Evolutionary conservation across 2,113 vertebrate species (phyloP), one percentile per base, ranked within the genome.

Genomic region (Toxotes jaculatrix): DNA sequence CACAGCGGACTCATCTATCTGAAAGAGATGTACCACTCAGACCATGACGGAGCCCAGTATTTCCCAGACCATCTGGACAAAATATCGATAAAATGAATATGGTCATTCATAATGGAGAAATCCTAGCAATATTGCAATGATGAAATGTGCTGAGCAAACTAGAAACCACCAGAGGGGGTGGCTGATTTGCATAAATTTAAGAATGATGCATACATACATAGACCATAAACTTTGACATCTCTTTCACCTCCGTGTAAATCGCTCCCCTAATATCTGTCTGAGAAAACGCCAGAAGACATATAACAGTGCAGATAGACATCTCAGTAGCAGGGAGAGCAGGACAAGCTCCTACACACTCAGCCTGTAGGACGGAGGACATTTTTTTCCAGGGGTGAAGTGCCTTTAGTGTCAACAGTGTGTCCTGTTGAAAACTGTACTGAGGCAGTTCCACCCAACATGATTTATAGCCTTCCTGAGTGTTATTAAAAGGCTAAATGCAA

Each of bases 391-490:
- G 86, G 73, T 88, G 91, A 93, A 94, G 87, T 94, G 88, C 89
- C 86, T 94, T 93, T 92, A 88, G 88, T 94, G 91, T 94, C 94
- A 94, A 95, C 94, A 94, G 77, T 88, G 74, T 77, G 90, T 91
- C 88, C 88, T 74, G 62, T 38, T 93, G 83, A 93, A 94, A 91
- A 89, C 87, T 73, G 74, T 60, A 80, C 65, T 5, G n/a, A 84
- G 90, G 78, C 85, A 84, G 89, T 89, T 91, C 90, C 85, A 82
- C 83, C 87, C 84, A 5, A 34, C 74, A 60, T 95, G 93, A 94
- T 94, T 94, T 93, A 95, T 91, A 66, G 89, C 83, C 85, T 89
- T 59, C 76, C 83, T 80, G 85, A 91, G 92, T 93, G 84, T 93
- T 94, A 93, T 93, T 93, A 93, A 94, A 94, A 81, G 85, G 77